Base-by-base conservation (phyloP, 2,888 invertebrate species). In the Chymomyza procnemis region DNA sequence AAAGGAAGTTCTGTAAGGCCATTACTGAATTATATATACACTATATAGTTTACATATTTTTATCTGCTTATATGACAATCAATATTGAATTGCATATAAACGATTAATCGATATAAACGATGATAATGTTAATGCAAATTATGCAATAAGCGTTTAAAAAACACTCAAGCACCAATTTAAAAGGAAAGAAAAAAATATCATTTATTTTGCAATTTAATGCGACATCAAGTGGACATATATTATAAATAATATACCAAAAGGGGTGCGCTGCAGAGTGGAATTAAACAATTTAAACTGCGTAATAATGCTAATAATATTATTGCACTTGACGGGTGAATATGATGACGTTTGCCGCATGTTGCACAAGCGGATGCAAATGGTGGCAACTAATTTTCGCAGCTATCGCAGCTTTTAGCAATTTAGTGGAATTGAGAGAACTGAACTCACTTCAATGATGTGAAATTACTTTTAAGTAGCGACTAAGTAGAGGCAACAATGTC, bases 251-350 rank as follows among this genome's bases (percentile, higher is more conserved):
- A 52, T 12, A 5, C 34, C 34, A 41, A 2, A n/a, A 30, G 47
- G 16, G 47, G 50, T 4, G 14, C n/a, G 50, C 59, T 50, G 61
- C 54, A 61, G 73, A 67, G 77, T 83, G 81, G 81, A 81, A 81
- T 80, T 70, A 66, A 55, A 26, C 85, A 81, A 81, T 80, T 70
- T 67, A 55, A 26, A 26, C 66, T 66, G 76, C 83, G 78, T 83
- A 85, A 80, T 83, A 75, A 83, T 80, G 80, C 78, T 78, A 82
- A 41, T 41, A 41, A 80, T 80, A 71, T n/a, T n/a, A n/a, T 54
- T 54, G 54, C 54, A 22, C 54, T 26, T 54, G 26, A 1, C 16
- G 8, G n/a, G n/a, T n/a, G n/a, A n/a, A n/a, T 26, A 26, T n/a
- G 16, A 14, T 9, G 34, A 12, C 9, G n/a, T 18, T n/a, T 2